Base-by-base conservation (phyloP, 2,797 vertebrate species). In the Acrossocheilus fasciatus region DNA sequence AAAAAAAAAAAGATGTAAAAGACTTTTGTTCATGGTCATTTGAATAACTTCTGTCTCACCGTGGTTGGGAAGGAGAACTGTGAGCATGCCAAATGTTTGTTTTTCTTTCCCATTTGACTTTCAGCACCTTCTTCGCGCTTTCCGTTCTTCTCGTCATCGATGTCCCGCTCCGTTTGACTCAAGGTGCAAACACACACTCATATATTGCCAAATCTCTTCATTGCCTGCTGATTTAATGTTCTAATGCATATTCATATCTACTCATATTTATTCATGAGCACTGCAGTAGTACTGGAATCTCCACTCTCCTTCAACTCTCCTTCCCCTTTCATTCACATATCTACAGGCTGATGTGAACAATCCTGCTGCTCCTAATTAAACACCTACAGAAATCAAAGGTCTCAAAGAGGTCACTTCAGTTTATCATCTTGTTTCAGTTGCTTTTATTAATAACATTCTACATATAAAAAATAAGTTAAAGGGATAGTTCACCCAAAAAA, bases 61-160 rank as follows among this genome's bases (percentile, higher is more conserved):
- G 70, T 76, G 52, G 87, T 91, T 89, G 88, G 89, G 85, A 90
- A 85, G 69, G 34, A 73, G 57, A 89, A 92, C 92, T 89, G 83
- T 90, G 90, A 91, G 95, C 96, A 96, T 95, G 95, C 95, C 95
- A 96, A 96, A 96, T 88, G 83, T 92, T 92, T 86, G 6, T 50
- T 79, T 84, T 77, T 43, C 41, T 64, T 78, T 20, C 45, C 26
- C 30, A 70, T 74, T 64, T 59, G 57, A 82, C 73, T 36, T 82
- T 39, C 52, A 81, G 57, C 43, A 17, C n/a, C 26, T 45, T 82
- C 43, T 72, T 34, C 26, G 14, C 30, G 26, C 39, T 39, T 41
- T 50, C 50, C 18, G 23, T 64, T 83, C 30, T 47, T 69, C 54
- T 76, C 23, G 26, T 81, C 73, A 57, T 69, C 30, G n/a, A 34